Percentiles rank a stretch among this genome's conserved stretches.
phyloP scores from a whole-genome alignment of 1,140 invertebrate genomes.

The Phocides pigmalion region DNA sequence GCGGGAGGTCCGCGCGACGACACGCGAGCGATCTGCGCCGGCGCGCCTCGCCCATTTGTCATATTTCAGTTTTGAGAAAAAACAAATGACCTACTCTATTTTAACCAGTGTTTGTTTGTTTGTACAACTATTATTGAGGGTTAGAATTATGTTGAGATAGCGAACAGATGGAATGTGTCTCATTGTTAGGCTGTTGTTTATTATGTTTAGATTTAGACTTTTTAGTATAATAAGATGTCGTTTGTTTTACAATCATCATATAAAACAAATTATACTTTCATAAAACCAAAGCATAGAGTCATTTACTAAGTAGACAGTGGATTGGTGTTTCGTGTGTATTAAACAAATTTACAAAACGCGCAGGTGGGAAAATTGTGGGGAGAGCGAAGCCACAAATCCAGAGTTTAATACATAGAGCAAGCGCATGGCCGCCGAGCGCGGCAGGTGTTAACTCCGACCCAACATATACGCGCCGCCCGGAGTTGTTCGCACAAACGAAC shows the following conservation, averaged over 20 bases:
- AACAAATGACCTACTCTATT: slow-evolving; percentile 78
- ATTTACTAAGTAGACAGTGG: slow-evolving; percentile 18
- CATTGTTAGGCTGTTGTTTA: slow-evolving; percentile 48
- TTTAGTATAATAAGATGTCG: too few relatives aligned
- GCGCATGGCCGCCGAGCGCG: slow-evolving; percentile 60
- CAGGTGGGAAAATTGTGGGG: slow-evolving; percentile 62
- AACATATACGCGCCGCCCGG: slow-evolving; percentile 47
- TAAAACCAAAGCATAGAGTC: neutral
- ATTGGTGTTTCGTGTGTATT: slow-evolving; percentile 36
- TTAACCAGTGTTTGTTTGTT: slow-evolving; percentile 78
- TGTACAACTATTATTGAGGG: slow-evolving; percentile 73
- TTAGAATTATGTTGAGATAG: slow-evolving; percentile 68
- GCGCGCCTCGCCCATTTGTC: slow-evolving; percentile 79
- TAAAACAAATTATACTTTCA: neutral
- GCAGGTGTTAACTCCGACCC: slow-evolving; percentile 71
- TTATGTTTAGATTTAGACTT: slow-evolving; percentile 39
- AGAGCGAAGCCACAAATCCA: slow-evolving; percentile 53
- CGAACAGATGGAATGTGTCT: slow-evolving; percentile 70
- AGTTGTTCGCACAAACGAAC: slow-evolving; percentile 68
- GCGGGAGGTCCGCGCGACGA: slow-evolving; percentile 82
- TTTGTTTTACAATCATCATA: neutral
- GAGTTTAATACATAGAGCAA: slow-evolving; percentile 55
- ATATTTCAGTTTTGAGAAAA: slow-evolving; percentile 79
- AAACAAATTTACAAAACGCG: slow-evolving; percentile 50
- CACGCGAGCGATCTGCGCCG: slow-evolving; percentile 76